Evolutionary conservation across 2,797 vertebrate genomes (phyloP), one percentile per base, ranked within the genome.

Genomic region (Hippocampus kuda): DNA sequence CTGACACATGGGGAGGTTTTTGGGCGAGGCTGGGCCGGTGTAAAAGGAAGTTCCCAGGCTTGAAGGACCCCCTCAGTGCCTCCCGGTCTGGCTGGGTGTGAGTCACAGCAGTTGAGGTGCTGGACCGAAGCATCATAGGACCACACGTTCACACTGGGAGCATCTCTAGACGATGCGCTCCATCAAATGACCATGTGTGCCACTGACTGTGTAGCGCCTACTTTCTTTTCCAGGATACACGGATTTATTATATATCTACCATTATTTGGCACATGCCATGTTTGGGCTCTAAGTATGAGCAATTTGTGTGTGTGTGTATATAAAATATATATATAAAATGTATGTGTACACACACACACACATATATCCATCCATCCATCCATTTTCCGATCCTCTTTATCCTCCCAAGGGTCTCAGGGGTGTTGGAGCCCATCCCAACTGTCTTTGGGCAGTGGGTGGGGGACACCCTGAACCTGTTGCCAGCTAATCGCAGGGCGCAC

Each of bases 151-250:
- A 84, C 85, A 81, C 78, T 53, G 70, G 77, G 77, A 71, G 82
- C 78, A 72, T 83, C 81, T 74, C 77, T 73, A 81, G 81, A 81
- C 73, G 26, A 38, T 82, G 85, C 78, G 81, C 80, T 69, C 82
- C 84, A 84, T 84, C 83, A 88, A 79, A 86, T 89, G 85, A 87
- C 80, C 73, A 64, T 71, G 77, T 77, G 83, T 68, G 81, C 85
- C 81, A 84, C 72, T 82, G 81, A 84, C 80, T 73, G 81, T 75
- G 65, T 69, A 65, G 66, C 65, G 20, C 2, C 20, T 22, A 67
- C 69, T 77, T 41, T 62, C 2, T 62, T 22, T 22, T 18, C 59
- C 27, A 1, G 59, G 27, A 38, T 61, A 38, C 59, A 34, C 15
- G 20, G 59, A 53, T 26, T 26, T 11, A 26, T 13, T 26, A 1